Base-by-base conservation (phyloP, 1,140 invertebrate species). In the Bombus sylvicola region DNA sequence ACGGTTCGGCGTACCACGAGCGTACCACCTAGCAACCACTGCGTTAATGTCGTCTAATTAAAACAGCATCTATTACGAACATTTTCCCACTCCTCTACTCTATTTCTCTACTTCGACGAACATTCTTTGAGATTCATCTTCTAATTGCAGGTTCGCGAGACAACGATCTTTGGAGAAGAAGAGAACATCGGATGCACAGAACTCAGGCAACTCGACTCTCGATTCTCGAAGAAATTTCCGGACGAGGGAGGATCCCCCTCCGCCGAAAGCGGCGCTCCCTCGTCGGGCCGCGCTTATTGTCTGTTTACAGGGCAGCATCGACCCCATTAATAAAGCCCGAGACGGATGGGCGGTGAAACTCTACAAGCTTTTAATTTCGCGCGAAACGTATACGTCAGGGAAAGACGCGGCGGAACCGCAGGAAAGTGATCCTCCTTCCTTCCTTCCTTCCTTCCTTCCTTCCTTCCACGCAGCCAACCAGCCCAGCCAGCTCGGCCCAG, bases 361-460 rank as follows among this genome's bases (percentile, higher is more conserved):
- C 81, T 85, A 88, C 87, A 87, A 92, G 89, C 86, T 91, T 92
- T 91, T 93, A 92, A 92, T 93, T 92, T 88, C 87, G 86, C 83
- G 86, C 68, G 88, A 89, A 92, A 86, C 90, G 87, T 92, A 89
- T 91, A 92, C 78, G 80, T 86, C 79, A 77, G 59, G 66, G 22
- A 80, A 74, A 90, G 76, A 79, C 83, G 64, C 69, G 64, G 69
- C 77, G 78, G 78, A 90, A 90, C 89, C 89, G 74, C 89, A 89
- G 81, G 71, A 64, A 90, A 88, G 83, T 72, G 86, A 81, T 81
- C 81, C 76, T 81, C 34, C 15, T 73, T 39, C n/a, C 57, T 37
- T 68, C 6, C 64, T 66, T 18, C 31, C 62, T 66, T 22, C 8
- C 64, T 34, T 34, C 31, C 62, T 66, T 34, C 66, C 15, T 10